Evolutionary conservation across 2,113 vertebrate genomes (phyloP).

Genomic region (Heptranchias perlo): DNA sequence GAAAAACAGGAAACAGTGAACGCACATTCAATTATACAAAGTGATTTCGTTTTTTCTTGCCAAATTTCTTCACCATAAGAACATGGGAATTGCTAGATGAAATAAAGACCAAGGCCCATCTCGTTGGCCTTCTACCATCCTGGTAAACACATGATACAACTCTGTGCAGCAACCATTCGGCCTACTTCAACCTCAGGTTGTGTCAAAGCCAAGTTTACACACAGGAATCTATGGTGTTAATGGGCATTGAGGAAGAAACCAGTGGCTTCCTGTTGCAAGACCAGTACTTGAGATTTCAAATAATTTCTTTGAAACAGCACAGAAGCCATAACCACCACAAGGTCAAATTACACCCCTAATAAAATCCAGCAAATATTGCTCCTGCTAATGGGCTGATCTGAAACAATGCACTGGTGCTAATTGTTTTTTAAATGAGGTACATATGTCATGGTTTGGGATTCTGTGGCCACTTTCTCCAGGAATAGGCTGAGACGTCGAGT

Average conservation of each 20-base stretch:
- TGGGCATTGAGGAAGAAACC: background rate
- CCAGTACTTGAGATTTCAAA: background rate
- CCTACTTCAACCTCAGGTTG: background rate
- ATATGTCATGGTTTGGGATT: background rate
- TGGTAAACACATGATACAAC: background rate
- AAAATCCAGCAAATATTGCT: background rate
- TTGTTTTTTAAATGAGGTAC: background rate
- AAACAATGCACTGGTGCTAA: background rate
- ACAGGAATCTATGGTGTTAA: background rate
- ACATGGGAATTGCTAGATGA: background rate
- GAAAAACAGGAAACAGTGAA: background rate
- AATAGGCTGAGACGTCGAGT: background rate
- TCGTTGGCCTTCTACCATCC: background rate
- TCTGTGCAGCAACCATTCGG: background rate
- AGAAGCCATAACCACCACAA: background rate
- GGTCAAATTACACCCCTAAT: background rate
- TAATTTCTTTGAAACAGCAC: background rate
- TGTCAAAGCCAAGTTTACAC: background rate
- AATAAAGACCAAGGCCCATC: background rate
- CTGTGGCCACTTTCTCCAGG: background rate
- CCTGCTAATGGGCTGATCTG: background rate
- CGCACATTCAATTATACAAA: background rate
- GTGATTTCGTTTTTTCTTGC: background rate
- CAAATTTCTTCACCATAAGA: background rate
- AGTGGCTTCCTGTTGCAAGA: background rate